Evolutionary conservation across 1,140 invertebrate genomes (phyloP), one percentile per base, ranked within the genome.

Genomic region (Caenorhabditis latens): DNA sequence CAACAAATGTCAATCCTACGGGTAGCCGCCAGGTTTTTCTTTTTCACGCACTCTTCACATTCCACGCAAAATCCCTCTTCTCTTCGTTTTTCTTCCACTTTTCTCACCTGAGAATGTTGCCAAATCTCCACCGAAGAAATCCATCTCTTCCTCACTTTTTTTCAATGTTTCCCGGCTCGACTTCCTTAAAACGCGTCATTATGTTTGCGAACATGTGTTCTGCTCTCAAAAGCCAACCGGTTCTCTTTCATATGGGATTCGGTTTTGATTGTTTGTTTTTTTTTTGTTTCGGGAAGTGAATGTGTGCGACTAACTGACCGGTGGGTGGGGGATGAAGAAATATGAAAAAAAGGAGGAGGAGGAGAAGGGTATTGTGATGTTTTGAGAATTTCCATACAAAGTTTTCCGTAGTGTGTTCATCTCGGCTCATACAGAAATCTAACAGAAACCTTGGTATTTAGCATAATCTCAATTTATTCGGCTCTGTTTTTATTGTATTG

Each of bases 231-330:
- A 50, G 65, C 65, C 9, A 71, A 79, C 71, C 71, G 71, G 71
- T 79, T 71, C 42, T n/a, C 14, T 43, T 79, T 32, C n/a, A 50
- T 11, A 11, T 32, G 46, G 13, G 21, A 42, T 24, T 48, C 9
- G 71, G 71, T 79, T 79, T 50, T 50, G 46, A 79, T 79, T 79
- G 71, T 79, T 79, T 79, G 16, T 48, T 50, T 75, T 75, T 75
- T 75, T 75, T 75, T 75, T 79, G 19, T 79, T 79, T 79, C 46
- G 43, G 71, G 71, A 79, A 79, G 46, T 50, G 71, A 79, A 79
- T 50, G 71, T 11, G 71, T 19, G 42, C n/a, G 61, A 63, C 61
- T 42, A 32, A 61, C 9, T 42, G 63, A 32, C 43, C 71, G 71
- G 71, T 79, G 71, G 71, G 46, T 71, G 65, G 65, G 42, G 46